Evolutionary conservation across 2,888 invertebrate species (phyloP).

Genomic region (Luperina testacea): DNA sequence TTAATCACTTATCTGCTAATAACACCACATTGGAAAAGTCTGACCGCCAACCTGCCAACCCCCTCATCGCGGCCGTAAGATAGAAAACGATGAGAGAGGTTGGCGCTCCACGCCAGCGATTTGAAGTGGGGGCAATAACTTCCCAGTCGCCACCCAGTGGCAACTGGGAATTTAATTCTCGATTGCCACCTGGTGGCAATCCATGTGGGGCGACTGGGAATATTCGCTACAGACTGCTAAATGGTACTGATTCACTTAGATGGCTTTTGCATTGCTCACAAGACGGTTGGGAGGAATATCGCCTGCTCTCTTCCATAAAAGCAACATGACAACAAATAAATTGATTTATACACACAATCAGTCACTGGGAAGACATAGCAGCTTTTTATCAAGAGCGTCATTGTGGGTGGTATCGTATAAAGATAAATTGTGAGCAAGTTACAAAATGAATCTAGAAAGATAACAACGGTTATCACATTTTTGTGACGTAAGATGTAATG

Average conservation of each 20-base stretch:
- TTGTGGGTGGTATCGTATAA: background rate
- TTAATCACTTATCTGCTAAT: no score
- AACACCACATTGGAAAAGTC: no score
- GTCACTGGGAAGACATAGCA: slow-evolving; percentile 21
- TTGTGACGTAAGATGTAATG: slow-evolving; percentile 36
- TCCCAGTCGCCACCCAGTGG: no score
- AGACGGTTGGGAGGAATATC: background rate
- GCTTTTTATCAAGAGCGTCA: slow-evolving; percentile 20
- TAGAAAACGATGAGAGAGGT: no score
- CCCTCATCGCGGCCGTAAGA: no score
- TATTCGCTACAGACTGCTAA: background rate
- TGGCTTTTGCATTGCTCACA: background rate
- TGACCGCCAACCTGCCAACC: no score
- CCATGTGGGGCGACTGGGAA: no score
- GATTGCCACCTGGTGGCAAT: no score
- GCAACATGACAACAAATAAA: slow-evolving; percentile 1
- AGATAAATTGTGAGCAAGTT: slow-evolving; percentile 22
- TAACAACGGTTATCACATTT: slow-evolving; percentile 39
- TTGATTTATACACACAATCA: slow-evolving; percentile 9
- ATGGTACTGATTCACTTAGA: background rate
- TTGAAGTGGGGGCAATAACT: no score
- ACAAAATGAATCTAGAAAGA: slow-evolving; percentile 15
- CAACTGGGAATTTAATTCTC: no score
- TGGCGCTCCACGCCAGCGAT: no score
- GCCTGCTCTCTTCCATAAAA: background rate